A percentile compares a stretch with the other conserved stretches of the same genome.
Conservation (phyloP, 1,140 invertebrate genomes). For the Brachionus plicatilis region DNA sequence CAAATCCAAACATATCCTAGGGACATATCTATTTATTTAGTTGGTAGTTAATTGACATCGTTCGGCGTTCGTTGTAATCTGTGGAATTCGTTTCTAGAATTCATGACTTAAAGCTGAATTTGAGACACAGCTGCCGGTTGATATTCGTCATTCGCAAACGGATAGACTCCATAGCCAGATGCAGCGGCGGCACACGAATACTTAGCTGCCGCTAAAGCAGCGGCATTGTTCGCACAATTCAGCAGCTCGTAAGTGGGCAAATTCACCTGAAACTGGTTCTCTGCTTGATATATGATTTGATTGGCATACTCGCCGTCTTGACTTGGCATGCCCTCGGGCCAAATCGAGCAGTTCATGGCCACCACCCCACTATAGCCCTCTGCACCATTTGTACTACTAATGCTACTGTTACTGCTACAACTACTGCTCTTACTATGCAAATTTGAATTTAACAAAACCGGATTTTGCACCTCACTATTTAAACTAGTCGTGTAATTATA, state of each 20-base stretch:
- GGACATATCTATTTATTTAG: constrained; percentile 12
- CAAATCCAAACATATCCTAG: not conserved
- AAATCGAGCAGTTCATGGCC: not conserved
- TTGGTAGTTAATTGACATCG: not conserved
- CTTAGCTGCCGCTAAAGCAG: constrained; percentile 31
- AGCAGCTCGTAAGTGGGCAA: constrained; percentile 1
- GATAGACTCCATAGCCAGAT: constrained; percentile 1
- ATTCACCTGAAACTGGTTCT: constrained; percentile 4
- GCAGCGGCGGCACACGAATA: constrained; percentile 36
- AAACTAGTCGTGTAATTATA: not conserved
- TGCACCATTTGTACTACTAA: constrained; percentile 1
- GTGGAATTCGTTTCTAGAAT: not conserved
- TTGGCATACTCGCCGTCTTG: not conserved
- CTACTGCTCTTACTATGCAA: constrained; percentile 14
- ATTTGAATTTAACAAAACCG: constrained; percentile 1
- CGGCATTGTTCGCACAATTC: constrained; percentile 12
- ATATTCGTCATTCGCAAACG: constrained; percentile 18
- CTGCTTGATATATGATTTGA: not conserved
- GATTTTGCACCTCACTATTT: not conserved
- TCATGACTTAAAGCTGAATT: constrained; percentile 26
- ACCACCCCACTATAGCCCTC: not conserved
- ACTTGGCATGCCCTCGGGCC: not conserved
- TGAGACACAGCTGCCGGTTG: constrained; percentile 33
- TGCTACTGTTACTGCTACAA: constrained; percentile 24
- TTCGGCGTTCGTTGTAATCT: constrained; percentile 25